phyloP scores from a whole-genome alignment of 2,113 vertebrate genomes.

The Anoplopoma fimbria region DNA sequence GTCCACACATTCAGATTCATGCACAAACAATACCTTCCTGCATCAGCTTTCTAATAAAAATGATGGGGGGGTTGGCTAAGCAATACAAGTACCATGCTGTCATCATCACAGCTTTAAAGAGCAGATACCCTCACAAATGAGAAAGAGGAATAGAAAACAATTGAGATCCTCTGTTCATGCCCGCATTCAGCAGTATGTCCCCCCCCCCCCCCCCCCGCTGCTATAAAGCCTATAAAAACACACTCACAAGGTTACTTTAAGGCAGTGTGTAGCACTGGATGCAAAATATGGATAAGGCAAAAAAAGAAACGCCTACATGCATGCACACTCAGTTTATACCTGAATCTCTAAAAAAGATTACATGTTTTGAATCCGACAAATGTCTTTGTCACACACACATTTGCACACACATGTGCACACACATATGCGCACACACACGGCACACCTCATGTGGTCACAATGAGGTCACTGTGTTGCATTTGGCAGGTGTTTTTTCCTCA shows the following conservation, averaged over 20 bases:
- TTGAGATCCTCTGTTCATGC: slow-evolving; percentile 19
- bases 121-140: slow-evolving; percentile 54
- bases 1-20: slow-evolving; percentile 23
- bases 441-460: slow-evolving; percentile 28
- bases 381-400: background rate
- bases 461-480: slow-evolving; percentile 53
- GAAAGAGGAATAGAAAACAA: slow-evolving; percentile 28
- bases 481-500: slow-evolving; percentile 53
- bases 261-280: slow-evolving; percentile 21
- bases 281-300: background rate
- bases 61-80: slow-evolving; percentile 23
- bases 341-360: slow-evolving; percentile 7
- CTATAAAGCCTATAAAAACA: slow-evolving; percentile 46
- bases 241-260: slow-evolving; percentile 57
- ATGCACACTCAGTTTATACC: background rate
- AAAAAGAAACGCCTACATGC: background rate
- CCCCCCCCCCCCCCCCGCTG: background rate
- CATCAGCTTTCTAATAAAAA: slow-evolving; percentile 57
- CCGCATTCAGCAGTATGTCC: background rate
- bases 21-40: slow-evolving; percentile 40
- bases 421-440: background rate
- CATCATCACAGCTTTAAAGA: slow-evolving; percentile 62
- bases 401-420: background rate
- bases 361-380: slow-evolving; percentile 8
- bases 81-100: slow-evolving; percentile 32